Base-by-base conservation (phyloP, 2,797 vertebrate species). In the Salmo trutta region DNA sequence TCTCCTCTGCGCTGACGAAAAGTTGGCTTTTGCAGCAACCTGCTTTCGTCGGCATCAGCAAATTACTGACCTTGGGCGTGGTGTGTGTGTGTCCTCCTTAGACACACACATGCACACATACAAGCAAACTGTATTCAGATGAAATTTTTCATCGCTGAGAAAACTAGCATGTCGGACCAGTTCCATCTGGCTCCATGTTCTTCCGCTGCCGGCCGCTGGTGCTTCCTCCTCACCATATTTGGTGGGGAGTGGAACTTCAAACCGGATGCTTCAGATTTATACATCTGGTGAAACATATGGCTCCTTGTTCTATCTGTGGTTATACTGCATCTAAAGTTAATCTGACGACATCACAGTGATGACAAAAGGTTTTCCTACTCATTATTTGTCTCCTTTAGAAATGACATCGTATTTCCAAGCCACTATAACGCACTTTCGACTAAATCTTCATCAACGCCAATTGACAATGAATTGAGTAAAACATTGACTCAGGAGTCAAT, bases 31-130 rank as follows among this genome's bases (percentile, higher is more conserved):
- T 87, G 74, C 88, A 80, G 87, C 86, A 85, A 85, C 83, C 81
- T 79, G 84, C 83, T 88, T 78, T 77, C 81, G 79, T 83, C 88
- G 81, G 82, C 89, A 82, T 92, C 88, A 86, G 88, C 89, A 87
- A 76, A 87, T 84, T 68, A 52, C 83, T 88, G 91, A 91, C 91
- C 89, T 92, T 91, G 86, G 17, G 73, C 78, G 27, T 83, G 67
- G 31, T 33, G 31, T 33, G 54, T 65, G 56, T 72, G 74, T 14
- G 17, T 29, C 17, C n/a, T 71, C 21, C 17, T 36, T 17, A 4
- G 12, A 27, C 29, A 29, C 78, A 16, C 66, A 47, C 24, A 41
- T 68, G 33, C 4, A 65, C n/a, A 24, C n/a, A 33, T 33, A 33
- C 33, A 47, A 36, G 33, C 33, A 36, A 47, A 47, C 41, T 12